phyloP scores from a whole-genome alignment of 2,888 invertebrate species.

The Drosophila neotestacea region DNA sequence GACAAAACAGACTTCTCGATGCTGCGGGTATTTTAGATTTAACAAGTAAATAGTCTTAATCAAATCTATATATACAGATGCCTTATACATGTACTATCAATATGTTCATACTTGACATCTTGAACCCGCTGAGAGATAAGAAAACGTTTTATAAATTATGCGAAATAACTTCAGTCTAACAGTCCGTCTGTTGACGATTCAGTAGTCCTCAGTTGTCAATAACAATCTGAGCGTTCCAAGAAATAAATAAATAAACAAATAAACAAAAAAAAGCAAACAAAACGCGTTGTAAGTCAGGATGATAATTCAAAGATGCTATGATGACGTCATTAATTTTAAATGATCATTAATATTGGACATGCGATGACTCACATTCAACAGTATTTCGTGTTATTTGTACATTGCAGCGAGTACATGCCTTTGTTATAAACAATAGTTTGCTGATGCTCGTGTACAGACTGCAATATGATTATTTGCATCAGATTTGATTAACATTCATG shows the following conservation, averaged over 20 bases:
- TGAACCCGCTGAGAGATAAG: constrained; percentile 35
- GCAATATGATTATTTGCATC: constrained; percentile 4
- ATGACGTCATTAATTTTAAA: constrained; percentile 4
- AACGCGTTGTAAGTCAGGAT: background rate
- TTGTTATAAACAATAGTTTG: constrained; percentile 30
- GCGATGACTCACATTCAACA: constrained; percentile 32
- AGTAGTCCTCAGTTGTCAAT: background rate
- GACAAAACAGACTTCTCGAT: background rate
- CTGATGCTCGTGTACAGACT: constrained; percentile 10
- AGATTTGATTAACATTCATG: constrained; percentile 9
- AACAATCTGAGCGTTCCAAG: constrained; percentile 15
- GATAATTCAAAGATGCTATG: background rate
- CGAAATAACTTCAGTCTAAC: background rate
- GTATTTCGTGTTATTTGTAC: background rate
- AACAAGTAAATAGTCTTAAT: background rate
- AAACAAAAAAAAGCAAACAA: background rate
- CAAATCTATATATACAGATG: background rate
- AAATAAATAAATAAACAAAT: constrained; percentile 10
- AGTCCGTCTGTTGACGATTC: background rate
- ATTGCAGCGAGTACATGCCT: constrained; percentile 8
- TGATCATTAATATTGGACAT: background rate
- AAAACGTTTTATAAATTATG: background rate
- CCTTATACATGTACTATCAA: constrained; percentile 5
- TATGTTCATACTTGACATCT: constrained; percentile 24
- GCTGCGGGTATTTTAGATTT: background rate